Evolutionary conservation across 2,888 invertebrate species (phyloP).

Genomic region (Pristionchus fissidentatus): DNA sequence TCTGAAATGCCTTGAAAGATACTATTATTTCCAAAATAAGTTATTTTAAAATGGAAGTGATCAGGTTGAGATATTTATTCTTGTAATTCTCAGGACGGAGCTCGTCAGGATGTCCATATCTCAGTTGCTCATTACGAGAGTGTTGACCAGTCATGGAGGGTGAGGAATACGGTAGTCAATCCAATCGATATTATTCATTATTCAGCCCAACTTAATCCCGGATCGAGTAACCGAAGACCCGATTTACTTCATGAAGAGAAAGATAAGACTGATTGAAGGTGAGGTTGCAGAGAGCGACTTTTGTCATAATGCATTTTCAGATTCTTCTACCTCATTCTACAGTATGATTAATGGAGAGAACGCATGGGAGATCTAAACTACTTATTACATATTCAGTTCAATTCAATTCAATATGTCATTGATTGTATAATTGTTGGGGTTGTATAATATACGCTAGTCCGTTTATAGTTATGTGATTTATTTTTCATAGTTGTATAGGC

Average conservation of each 20-base stretch:
- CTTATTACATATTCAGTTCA: too few species aligned
- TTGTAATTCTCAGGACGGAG: conserved; percentile 12
- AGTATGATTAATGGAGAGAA: conserved; percentile 3
- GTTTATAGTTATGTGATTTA: too few species aligned
- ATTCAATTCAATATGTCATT: too few species aligned
- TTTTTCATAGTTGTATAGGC: too few species aligned
- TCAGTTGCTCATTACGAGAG: background rate
- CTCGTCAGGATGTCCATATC: background rate
- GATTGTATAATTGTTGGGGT: too few species aligned
- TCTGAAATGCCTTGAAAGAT: background rate
- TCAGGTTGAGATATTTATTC: too few species aligned
- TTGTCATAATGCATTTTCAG: background rate
- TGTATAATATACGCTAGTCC: background rate
- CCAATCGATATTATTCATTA: background rate
- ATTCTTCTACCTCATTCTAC: background rate
- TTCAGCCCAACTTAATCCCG: background rate
- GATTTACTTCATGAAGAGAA: conserved; percentile 23
- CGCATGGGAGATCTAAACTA: background rate
- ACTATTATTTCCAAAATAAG: too few species aligned
- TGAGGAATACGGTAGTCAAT: background rate
- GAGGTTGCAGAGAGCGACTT: background rate
- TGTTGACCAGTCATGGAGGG: background rate
- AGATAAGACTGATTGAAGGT: background rate
- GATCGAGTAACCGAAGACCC: background rate
- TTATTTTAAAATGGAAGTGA: too few species aligned